Evolutionary conservation across 2,888 invertebrate species (phyloP).

Genomic region (Diabrotica balteata): DNA sequence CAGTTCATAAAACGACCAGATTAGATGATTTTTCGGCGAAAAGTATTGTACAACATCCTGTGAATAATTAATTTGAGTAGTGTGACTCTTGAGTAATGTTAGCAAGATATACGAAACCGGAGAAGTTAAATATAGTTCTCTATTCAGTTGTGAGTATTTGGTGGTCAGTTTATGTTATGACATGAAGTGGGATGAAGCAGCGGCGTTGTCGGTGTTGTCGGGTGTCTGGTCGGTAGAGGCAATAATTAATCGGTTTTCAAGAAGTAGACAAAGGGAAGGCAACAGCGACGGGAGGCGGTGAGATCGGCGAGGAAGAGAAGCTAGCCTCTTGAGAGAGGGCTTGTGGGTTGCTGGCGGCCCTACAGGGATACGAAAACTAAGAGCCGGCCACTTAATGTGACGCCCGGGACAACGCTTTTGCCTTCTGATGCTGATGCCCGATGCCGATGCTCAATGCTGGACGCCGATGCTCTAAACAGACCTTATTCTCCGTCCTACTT

Average conservation of each 20-base stretch:
- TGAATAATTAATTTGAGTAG: constrained; percentile 7
- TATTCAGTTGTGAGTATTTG: constrained; percentile 10
- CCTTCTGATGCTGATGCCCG: constrained; percentile 36
- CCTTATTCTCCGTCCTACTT: constrained; percentile 37
- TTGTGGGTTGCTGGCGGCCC: constrained; percentile 50
- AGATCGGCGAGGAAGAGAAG: constrained; percentile 44
- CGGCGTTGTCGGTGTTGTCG: constrained; percentile 6
- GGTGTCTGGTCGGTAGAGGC: constrained; percentile 37
- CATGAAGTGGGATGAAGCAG: constrained; percentile 52
- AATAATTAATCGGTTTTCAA: constrained; percentile 60
- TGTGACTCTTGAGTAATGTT: constrained; percentile 1
- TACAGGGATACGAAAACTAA: constrained; percentile 60
- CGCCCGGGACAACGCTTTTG: constrained; percentile 56
- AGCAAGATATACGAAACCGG: neutral
- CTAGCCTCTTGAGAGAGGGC: constrained; percentile 56
- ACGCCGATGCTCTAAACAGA: constrained; percentile 35
- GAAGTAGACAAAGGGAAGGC: constrained; percentile 58
- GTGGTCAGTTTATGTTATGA: constrained; percentile 53
- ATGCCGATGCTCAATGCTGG: constrained; percentile 7
- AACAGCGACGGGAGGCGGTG: constrained; percentile 13
- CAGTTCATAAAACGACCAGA: too few relatives aligned
- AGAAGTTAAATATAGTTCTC: neutral
- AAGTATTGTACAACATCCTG: neutral
- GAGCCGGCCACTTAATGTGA: constrained; percentile 62
- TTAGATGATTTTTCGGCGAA: too few relatives aligned